These are phyloP conservation scores for Scopus umbretta DNA, from an alignment of 2,113 vertebrate genomes.

Conservation along the genomic window DNA sequence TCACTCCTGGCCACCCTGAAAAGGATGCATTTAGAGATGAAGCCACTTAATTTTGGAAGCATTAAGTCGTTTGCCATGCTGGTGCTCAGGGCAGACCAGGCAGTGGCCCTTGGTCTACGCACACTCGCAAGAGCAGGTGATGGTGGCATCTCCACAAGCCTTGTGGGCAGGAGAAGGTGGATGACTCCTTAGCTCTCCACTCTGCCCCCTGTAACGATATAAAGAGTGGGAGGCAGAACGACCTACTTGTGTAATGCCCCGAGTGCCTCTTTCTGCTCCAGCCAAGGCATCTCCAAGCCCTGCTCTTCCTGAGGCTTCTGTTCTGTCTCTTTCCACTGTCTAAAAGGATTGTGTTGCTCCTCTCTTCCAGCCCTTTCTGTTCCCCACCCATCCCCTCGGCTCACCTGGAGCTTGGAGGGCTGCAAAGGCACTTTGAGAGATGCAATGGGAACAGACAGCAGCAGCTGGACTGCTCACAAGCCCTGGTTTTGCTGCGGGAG, in stretches of 20 bases:
- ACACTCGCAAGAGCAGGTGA: background rate
- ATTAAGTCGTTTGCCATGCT: background rate
- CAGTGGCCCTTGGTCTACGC: background rate
- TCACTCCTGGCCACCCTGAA: background rate
- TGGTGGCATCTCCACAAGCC: background rate
- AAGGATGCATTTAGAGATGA: background rate
- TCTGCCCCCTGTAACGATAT: background rate
- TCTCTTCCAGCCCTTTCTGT: background rate
- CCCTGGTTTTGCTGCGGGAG: background rate
- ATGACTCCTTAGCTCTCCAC: background rate
- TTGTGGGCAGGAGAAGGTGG: background rate
- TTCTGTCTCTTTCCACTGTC: background rate
- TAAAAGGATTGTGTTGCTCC: background rate
- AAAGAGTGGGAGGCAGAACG: background rate
- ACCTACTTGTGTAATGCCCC: background rate
- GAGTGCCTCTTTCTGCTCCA: background rate
- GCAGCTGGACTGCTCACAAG: background rate
- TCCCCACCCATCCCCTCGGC: background rate
- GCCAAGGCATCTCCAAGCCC: background rate
- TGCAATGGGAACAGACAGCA: background rate
- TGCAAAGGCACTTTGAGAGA: background rate
- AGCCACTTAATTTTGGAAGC: background rate
- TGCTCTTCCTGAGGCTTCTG: background rate
- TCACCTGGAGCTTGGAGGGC: background rate
- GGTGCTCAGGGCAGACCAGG: background rate